These are phyloP conservation scores for Oryzias dopingdopingensis DNA, from an alignment of 2,797 vertebrate species.

Conservation along the genomic window DNA sequence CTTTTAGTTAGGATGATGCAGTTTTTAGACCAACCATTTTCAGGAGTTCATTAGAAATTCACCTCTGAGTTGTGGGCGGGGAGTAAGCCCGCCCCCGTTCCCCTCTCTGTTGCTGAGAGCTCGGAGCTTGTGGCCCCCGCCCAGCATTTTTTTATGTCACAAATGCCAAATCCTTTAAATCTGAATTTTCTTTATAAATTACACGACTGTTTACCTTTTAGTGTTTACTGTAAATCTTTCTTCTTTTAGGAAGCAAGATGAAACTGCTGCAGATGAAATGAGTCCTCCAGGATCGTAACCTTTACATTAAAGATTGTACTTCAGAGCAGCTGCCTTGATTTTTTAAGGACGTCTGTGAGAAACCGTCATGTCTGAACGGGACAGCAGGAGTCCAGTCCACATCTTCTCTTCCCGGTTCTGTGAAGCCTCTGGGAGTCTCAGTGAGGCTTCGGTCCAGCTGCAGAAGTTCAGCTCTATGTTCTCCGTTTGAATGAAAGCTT, in stretches of 20 bases:
- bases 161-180: too few relatives aligned
- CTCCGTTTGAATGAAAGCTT: slow-evolving; percentile 22
- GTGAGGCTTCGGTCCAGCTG: slow-evolving; percentile 29
- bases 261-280: slow-evolving; percentile 83
- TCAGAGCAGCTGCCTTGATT: slow-evolving; percentile 22
- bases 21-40: too few relatives aligned
- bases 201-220: not conserved
- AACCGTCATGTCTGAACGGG: slow-evolving; percentile 5
- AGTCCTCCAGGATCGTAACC: slow-evolving; percentile 11
- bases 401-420: slow-evolving; percentile 10
- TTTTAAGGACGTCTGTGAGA: slow-evolving; percentile 31
- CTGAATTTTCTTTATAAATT: not conserved
- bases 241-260: slow-evolving; percentile 77
- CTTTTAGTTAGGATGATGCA: too few relatives aligned
- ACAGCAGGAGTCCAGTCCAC: slow-evolving; percentile 3
- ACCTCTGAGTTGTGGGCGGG: too few relatives aligned
- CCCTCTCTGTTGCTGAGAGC: too few relatives aligned
- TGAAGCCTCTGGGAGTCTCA: not conserved
- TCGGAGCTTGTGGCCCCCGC: too few relatives aligned
- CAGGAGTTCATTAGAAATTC: too few relatives aligned
- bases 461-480: slow-evolving; percentile 13
- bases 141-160: too few relatives aligned
- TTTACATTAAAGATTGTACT: slow-evolving; percentile 26
- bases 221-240: too few relatives aligned
- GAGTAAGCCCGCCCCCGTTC: too few relatives aligned